Evolutionary conservation across 1,140 invertebrate genomes (phyloP).

Genomic region (Meteorus sp.): DNA sequence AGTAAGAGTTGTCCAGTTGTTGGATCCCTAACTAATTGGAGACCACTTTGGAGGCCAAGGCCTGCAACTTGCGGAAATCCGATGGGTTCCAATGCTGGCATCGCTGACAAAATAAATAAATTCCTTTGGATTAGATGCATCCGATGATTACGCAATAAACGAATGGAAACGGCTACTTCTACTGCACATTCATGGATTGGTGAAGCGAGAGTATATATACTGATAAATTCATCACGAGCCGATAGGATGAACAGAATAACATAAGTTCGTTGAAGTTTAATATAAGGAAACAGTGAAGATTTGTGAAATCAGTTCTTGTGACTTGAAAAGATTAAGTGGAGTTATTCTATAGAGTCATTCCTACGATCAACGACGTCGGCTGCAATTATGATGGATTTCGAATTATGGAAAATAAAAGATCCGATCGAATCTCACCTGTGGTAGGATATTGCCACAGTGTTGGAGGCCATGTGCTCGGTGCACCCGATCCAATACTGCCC

Average conservation of each 20-base stretch:
- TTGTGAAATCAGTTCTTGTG: too few species aligned
- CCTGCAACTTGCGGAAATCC: constrained; percentile 64
- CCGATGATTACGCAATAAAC: neutral
- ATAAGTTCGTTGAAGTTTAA: too few species aligned
- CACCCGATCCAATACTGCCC: constrained; percentile 56
- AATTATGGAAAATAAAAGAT: neutral
- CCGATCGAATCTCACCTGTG: constrained; percentile 56
- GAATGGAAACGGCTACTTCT: too few species aligned
- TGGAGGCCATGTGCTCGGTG: constrained; percentile 56
- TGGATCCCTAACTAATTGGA: constrained; percentile 79
- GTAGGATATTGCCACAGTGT: constrained; percentile 74
- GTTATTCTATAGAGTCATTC: too few species aligned
- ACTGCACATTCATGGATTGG: too few species aligned
- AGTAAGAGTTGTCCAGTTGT: constrained; percentile 78
- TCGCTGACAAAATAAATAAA: constrained; percentile 51
- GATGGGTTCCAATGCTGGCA: constrained; percentile 65
- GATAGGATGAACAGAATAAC: too few species aligned
- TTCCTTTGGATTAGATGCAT: neutral
- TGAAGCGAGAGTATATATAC: too few species aligned
- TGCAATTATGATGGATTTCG: neutral
- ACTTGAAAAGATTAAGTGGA: too few species aligned
- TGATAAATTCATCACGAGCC: too few species aligned
- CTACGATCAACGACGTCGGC: neutral
- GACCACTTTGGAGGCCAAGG: constrained; percentile 47
- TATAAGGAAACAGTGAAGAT: too few species aligned